Evolutionary conservation across 1,140 invertebrate species (phyloP), one percentile per base, ranked within the genome.

Genomic region (Sweltsa coloradensis): DNA sequence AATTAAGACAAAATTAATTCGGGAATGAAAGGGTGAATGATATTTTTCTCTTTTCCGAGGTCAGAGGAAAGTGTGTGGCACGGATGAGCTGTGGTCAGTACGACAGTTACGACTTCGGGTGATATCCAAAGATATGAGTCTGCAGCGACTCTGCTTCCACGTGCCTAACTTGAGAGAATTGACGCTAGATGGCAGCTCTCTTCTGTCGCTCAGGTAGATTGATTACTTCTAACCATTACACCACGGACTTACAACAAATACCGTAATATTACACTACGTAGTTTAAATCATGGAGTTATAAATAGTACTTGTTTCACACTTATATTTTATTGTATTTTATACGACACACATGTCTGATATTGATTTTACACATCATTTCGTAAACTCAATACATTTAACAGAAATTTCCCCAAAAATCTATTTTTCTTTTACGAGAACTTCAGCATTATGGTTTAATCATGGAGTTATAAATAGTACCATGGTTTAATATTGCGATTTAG

Each of bases 101-200:
- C 44, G 37, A 18, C 49, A 47, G 7, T 18, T 77, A 9, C 74
- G 74, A 47, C 56, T 81, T 24, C 68, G 74, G 9, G 76, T 80
- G 0, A 71, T 81, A 7, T 70, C 75, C 2, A 68, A 71, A 45
- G 68, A 76, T 9, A 61, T 77, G 0, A 75, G 76, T 25, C 56
- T 82, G 18, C 71, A 77, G 14, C 60, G 76, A 22, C 58, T 81
- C 0, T 69, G 72, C 23, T 61, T 74, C 0, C 70, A 77, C 26
- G 64, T 73, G n/a, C 79, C 78, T 11, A 60, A 69, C 19, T 59
- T 83, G 9, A 64, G 68, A 22, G 66, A 67, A 18, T 58, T 83
- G 5, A 73, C 70, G 27, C 56, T 83, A 1, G 78, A 79, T 49
- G 79, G 79, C 21, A 81, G 79, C 52, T 69, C 73, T 18, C 54